Conservation (phyloP, 2,888 invertebrate species). For the Dasysyrphus albostriatus region DNA sequence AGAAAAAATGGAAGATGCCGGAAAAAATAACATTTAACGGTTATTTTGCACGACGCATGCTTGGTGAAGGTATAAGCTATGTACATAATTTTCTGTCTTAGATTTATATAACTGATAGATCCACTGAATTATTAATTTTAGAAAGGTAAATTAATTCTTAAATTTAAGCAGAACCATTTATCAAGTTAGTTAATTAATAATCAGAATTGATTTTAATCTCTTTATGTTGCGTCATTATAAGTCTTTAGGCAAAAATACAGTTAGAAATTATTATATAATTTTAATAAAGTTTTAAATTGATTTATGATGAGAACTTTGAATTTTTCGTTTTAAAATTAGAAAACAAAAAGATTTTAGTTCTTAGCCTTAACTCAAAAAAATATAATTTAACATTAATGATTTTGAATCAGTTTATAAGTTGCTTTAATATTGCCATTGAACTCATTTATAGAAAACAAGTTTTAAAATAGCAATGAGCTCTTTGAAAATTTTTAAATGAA, state of each 20-base stretch:
- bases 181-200: not conserved
- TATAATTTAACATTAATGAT: too few species aligned
- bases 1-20: not conserved
- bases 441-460: too few species aligned
- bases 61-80: not conserved
- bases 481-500: too few species aligned
- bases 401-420: too few species aligned
- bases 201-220: not conserved
- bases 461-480: too few species aligned
- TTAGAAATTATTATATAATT: not conserved
- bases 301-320: not conserved
- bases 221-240: not conserved
- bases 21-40: not conserved
- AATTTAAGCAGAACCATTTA: not conserved
- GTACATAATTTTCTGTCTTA: not conserved
- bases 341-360: too few species aligned
- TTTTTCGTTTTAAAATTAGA: not conserved
- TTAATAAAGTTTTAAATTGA: not conserved
- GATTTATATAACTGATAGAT: constrained; percentile 5
- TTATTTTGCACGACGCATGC: not conserved
- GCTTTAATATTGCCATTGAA: too few species aligned
- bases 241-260: not conserved
- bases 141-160: not conserved
- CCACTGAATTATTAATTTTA: constrained; percentile 1
- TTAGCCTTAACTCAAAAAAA: too few species aligned